Evolutionary conservation across 2,888 invertebrate genomes (phyloP).

Genomic region (Drosophila phalerata): DNA sequence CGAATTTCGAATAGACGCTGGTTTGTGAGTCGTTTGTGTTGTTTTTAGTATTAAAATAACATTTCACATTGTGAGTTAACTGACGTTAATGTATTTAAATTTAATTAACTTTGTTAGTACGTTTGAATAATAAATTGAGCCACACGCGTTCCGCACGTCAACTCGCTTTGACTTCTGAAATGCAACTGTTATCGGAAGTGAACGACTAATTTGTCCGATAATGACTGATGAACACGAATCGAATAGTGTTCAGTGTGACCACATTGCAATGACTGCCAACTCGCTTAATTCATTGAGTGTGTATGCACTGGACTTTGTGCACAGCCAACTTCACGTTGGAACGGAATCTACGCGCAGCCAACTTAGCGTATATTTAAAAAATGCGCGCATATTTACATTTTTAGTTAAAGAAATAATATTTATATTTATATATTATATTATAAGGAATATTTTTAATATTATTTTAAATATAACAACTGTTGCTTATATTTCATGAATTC

Average conservation of each 20-base stretch:
- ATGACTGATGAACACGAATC: conserved; percentile 11
- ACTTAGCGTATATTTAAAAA: neutral
- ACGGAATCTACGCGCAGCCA: conserved; percentile 19
- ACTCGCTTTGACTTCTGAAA: conserved; percentile 39
- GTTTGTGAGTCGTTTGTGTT: conserved; percentile 19
- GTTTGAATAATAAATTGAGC: conserved; percentile 20
- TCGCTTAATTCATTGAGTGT: neutral
- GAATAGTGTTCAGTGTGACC: conserved; percentile 32
- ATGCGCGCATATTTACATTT: conserved; percentile 12
- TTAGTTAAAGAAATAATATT: neutral
- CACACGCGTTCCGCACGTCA: conserved; percentile 32
- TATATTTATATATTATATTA: neutral
- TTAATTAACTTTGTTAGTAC: conserved; percentile 17
- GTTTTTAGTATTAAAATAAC: conserved; percentile 25
- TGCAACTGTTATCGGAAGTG: conserved; percentile 50
- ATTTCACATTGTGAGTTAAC: conserved; percentile 13
- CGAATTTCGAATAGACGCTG: conserved; percentile 23
- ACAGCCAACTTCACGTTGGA: conserved; percentile 21
- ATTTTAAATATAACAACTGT: neutral
- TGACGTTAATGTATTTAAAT: conserved; percentile 27
- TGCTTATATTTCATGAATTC: neutral
- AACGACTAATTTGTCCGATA: conserved; percentile 21
- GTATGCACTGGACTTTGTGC: neutral
- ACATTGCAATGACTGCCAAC: neutral
- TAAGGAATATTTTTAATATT: neutral